Percentiles rank a stretch among this genome's conserved stretches.
These are phyloP conservation scores for Hetaerina americana DNA, from an alignment of 1,140 invertebrate species.

Conservation along the genomic window DNA sequence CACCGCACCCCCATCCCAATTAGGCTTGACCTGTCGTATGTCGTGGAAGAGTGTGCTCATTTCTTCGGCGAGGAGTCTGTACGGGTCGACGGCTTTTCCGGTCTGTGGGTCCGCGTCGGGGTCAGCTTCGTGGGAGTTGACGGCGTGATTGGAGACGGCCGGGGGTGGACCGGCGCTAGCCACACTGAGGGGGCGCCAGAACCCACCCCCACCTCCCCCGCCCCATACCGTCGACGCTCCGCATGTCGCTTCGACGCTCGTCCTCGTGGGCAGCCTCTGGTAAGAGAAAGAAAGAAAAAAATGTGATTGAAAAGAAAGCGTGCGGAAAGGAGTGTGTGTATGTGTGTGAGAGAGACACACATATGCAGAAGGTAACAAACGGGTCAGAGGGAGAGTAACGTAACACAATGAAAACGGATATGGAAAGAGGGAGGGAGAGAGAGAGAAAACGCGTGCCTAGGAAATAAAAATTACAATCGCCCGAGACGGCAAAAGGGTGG, in stretches of 20 bases:
- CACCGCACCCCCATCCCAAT: too few species aligned
- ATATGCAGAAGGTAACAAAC: too few species aligned
- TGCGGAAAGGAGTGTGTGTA: too few species aligned
- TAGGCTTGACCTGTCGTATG: slow-evolving; percentile 55
- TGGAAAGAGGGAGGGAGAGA: too few species aligned
- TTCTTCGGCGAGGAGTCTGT: slow-evolving; percentile 69
- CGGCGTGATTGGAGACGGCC: not conserved
- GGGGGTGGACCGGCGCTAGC: not conserved
- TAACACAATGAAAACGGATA: too few species aligned
- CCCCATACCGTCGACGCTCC: not conserved
- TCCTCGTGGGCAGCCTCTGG: not conserved
- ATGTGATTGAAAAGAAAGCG: not conserved
- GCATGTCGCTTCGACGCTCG: not conserved
- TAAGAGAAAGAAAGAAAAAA: not conserved
- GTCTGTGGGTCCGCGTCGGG: not conserved
- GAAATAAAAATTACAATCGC: too few species aligned
- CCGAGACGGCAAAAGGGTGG: too few species aligned
- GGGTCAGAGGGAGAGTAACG: too few species aligned
- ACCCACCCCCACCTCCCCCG: not conserved
- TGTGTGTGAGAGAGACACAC: too few species aligned
- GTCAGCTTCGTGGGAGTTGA: not conserved
- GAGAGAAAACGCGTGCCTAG: too few species aligned
- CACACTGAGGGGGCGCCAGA: not conserved
- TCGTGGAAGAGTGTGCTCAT: slow-evolving; percentile 68
- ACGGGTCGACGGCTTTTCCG: slow-evolving; percentile 50